phyloP scores from a whole-genome alignment of 2,888 invertebrate species.

The Pheosia tremula region DNA sequence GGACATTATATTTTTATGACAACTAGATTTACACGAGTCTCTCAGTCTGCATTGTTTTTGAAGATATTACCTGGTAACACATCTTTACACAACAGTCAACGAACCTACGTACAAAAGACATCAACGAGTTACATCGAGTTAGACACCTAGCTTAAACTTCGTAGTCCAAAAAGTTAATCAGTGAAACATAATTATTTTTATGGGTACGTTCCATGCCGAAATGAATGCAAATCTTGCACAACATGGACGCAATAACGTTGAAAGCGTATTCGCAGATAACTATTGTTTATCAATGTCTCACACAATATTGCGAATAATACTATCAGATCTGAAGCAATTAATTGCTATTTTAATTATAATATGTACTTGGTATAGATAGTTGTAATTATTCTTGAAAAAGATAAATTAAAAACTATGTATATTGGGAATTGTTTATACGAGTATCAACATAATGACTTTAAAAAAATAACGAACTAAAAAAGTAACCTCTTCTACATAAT shows the following conservation, averaged over 20 bases:
- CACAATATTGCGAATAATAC: slow-evolving; percentile 21
- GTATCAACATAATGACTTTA: too few species aligned
- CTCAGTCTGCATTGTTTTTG: too few species aligned
- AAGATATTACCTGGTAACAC: too few species aligned
- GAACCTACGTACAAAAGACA: slow-evolving; percentile 45
- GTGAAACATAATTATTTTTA: slow-evolving; percentile 14
- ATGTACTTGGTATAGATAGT: slow-evolving; percentile 1
- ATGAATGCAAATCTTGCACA: slow-evolving; percentile 16
- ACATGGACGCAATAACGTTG: slow-evolving; percentile 17
- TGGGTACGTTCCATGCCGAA: neutral
- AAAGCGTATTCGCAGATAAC: slow-evolving; percentile 19
- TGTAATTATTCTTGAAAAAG: too few species aligned
- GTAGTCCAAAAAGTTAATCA: neutral
- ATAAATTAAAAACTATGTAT: too few species aligned
- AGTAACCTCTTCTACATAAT: too few species aligned
- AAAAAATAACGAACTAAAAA: too few species aligned
- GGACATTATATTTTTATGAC: too few species aligned
- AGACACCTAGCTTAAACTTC: neutral
- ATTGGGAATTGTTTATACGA: too few species aligned
- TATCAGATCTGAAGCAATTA: slow-evolving; percentile 30
- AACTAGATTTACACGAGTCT: too few species aligned
- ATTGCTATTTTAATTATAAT: slow-evolving; percentile 23
- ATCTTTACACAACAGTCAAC: neutral
- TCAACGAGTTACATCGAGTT: slow-evolving; percentile 43
- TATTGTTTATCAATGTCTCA: slow-evolving; percentile 31